A percentile compares a stretch with the other conserved stretches of the same genome.
Conservation (phyloP, 53 echinoderm and acorn worm species). For the Patiria pectinifera region DNA sequence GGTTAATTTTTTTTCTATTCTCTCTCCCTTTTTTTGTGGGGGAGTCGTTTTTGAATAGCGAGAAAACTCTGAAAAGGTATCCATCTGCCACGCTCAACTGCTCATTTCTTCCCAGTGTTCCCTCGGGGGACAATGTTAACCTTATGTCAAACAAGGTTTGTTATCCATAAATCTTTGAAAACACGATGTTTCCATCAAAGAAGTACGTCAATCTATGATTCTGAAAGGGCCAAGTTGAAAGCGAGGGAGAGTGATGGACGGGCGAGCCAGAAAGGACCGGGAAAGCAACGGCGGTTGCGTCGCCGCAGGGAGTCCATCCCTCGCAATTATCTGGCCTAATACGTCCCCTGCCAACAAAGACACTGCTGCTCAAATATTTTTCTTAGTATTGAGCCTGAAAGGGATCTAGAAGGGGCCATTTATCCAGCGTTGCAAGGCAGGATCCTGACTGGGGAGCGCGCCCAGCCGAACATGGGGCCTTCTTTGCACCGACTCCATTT, state of each 20-base stretch:
- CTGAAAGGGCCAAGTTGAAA: slow-evolving; percentile 69
- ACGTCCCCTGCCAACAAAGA: slow-evolving; percentile 88
- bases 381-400: slow-evolving; percentile 93
- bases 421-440: slow-evolving; percentile 59
- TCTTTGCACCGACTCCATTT: slow-evolving; percentile 47
- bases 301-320: slow-evolving; percentile 81
- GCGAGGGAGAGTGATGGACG: slow-evolving; percentile 72
- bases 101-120: slow-evolving; percentile 56
- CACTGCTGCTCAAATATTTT: slow-evolving; percentile 94
- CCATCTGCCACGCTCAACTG: slow-evolving; percentile 84
- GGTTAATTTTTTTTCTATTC: slow-evolving; percentile 43
- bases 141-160: slow-evolving; percentile 95
- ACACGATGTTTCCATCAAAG: slow-evolving; percentile 87
- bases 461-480: slow-evolving; percentile 40
- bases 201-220: slow-evolving; percentile 80
- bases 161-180: slow-evolving; percentile 82
- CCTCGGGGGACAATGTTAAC: slow-evolving; percentile 90
- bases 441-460: slow-evolving; percentile 55
- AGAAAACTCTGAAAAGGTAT: slow-evolving; percentile 61
- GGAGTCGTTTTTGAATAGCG: slow-evolving; percentile 55
- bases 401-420: slow-evolving; percentile 79
- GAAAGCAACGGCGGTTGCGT: slow-evolving; percentile 63
- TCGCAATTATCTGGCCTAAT: slow-evolving; percentile 88
- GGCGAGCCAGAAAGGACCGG: slow-evolving; percentile 61
- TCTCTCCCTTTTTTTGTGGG: slow-evolving; percentile 1